Conservation (phyloP, 2,113 vertebrate genomes). For the Pimephales promelas region DNA sequence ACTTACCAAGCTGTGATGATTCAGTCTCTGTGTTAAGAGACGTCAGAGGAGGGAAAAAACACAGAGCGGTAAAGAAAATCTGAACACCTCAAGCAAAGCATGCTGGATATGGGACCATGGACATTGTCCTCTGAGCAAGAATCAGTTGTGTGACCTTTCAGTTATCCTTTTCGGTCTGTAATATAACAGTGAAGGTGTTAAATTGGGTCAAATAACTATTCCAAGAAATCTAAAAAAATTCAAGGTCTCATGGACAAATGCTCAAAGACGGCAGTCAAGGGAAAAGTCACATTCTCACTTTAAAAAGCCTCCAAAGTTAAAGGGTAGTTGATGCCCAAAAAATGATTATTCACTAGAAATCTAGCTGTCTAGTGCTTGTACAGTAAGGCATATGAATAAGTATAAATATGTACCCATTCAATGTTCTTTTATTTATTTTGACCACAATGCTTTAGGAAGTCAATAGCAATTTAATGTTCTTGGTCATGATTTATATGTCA, state of each 20-base stretch:
- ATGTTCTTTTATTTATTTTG: not conserved
- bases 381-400: not conserved
- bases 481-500: not conserved
- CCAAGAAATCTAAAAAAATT: not conserved
- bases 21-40: not conserved
- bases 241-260: not conserved
- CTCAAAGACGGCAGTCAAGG: not conserved
- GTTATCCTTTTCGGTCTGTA: not conserved
- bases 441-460: not conserved
- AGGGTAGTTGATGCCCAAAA: not conserved
- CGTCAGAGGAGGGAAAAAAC: not conserved
- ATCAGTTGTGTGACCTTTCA: not conserved
- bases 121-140: not conserved
- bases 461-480: not conserved
- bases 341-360: not conserved
- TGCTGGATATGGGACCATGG: not conserved
- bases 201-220: not conserved
- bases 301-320: not conserved
- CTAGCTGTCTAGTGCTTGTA: not conserved
- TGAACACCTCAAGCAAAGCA: not conserved
- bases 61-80: not conserved
- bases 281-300: not conserved
- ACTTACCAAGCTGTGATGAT: not conserved
- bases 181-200: not conserved
- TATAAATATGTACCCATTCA: not conserved